Evolutionary conservation across 1,140 invertebrate genomes (phyloP), one percentile per base, ranked within the genome.

Genomic region (Himalopsyche phryganea): DNA sequence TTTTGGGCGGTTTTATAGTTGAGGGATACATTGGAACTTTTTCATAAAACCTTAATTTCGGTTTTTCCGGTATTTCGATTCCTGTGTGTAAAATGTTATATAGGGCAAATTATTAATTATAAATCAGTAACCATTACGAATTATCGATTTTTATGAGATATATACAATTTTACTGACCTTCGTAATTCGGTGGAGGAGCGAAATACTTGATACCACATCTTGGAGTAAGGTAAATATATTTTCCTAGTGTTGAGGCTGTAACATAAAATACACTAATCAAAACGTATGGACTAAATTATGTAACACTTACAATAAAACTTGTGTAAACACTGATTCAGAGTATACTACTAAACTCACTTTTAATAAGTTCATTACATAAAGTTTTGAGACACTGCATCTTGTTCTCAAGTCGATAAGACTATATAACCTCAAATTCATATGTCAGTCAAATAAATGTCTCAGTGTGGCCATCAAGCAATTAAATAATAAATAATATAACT

Each of bases 1-100:
- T 92, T 77, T 91, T 94, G 9, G 87, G 90, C 14, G 88, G 80
- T 66, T 82, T 84, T 2, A 88, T 65, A 42, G 77, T 80, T 1
- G 80, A 58, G 38, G 84, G 84, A 71, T 84, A 86, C 35, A 75
- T 75, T 10, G 92, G 92, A 2, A 87, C 82, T 75, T 86, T 92
- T 9, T 85, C 83, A 59, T 86, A 71, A 51, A 88, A 72, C 53
- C 72, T 79, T 0, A 94, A 72, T 71, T 85, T 91, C 20, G 73
- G 76, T 57, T 82, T 80, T 57, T 91, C 88, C 11, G 89, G 88
- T 57, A 86, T 80, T 68, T 87, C 83, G 66, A 92, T 80, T 69
- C 15, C 11, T 40, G 38, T n/a, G n/a, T n/a, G n/a, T n/a, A 7
- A 35, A 35, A 35, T 35, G 6, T 7, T 35, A n/a, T 35, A 7